These are phyloP conservation scores for Melangyna quadrimaculata DNA, from an alignment of 2,888 invertebrate species.

Conservation along the genomic window DNA sequence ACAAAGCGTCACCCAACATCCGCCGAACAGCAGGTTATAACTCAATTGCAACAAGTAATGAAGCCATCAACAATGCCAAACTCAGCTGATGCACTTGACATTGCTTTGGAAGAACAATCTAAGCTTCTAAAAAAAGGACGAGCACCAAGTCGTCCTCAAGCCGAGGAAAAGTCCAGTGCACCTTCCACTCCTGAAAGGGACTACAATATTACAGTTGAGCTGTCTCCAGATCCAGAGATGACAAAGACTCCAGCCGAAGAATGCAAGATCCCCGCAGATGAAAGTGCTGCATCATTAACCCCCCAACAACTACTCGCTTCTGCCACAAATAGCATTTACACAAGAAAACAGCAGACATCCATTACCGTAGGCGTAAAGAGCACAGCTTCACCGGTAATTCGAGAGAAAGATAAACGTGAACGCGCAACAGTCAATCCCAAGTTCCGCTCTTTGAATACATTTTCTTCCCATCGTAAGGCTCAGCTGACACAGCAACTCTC, in stretches of 20 bases:
- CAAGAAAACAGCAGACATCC: conserved; percentile 73
- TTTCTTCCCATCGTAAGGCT: conserved; percentile 79
- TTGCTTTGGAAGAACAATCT: conserved; percentile 76
- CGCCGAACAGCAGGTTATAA: conserved; percentile 82
- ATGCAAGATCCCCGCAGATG: conserved; percentile 14
- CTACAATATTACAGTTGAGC: conserved; percentile 77
- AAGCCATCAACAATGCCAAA: conserved; percentile 75
- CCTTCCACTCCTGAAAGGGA: conserved; percentile 79
- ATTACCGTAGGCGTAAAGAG: conserved; percentile 80
- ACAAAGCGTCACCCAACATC: conserved; percentile 81
- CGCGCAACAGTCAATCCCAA: conserved; percentile 86
- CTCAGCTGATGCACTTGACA: conserved; percentile 74
- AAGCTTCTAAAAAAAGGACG: conserved; percentile 86
- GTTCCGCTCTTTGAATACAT: conserved; percentile 82
- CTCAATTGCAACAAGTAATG: conserved; percentile 82
- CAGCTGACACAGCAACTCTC: conserved; percentile 77
- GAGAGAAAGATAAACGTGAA: conserved; percentile 89
- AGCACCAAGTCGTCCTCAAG: conserved; percentile 88
- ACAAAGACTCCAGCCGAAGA: conserved; percentile 27
- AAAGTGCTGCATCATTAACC: background rate
- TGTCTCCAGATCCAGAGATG: conserved; percentile 71
- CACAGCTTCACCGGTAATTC: conserved; percentile 86
- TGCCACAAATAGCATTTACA: conserved; percentile 69
- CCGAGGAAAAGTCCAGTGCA: conserved; percentile 76
- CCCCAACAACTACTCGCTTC: conserved; percentile 39